Evolutionary conservation across 1,140 invertebrate species (phyloP), one percentile per base, ranked within the genome.

Genomic region (Calephelis nemesis): DNA sequence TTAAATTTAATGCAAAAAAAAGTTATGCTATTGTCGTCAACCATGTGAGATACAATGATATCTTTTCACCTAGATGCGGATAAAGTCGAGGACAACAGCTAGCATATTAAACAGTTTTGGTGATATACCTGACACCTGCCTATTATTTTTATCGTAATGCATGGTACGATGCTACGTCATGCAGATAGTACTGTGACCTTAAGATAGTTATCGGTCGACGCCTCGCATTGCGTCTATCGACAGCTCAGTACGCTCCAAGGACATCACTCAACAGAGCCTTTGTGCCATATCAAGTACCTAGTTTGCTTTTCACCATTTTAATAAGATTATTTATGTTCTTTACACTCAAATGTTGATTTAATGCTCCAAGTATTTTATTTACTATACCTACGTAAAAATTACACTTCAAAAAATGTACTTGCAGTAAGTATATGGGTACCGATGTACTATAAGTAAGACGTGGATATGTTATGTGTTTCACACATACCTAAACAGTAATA

Each of bases 151-250:
- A 80, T 82, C 79, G 71, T 68, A 74, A 69, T 78, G 76, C 75
- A 81, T 79, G 74, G 79, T 74, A 77, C 75, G 78, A 78, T 77
- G 77, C 58, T 80, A 85, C 84, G 84, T 88, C 84, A 88, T 69
- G 54, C 65, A 77, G 87, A 90, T 88, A 90, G 80, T 84, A 76
- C 68, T 87, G 75, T 80, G 88, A 90, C 88, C 86, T 88, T 85
- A 87, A 81, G 86, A 88, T 88, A 88, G 84, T 85, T 88, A 90
- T 90, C 88, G 88, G 86, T 88, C 85, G 86, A 78, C 84, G 88
- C 75, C 87, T 83, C 81, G 78, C 74, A 81, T 81, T 74, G 68
- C 73, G 67, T 76, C 79, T 78, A 82, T 84, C 80, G 82, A 85
- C 80, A 82, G 82, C 74, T 78, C 68, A 73, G 70, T 74, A 77